Percentiles rank a stretch among this genome's conserved stretches.
phyloP scores from a whole-genome alignment of 2,113 vertebrate genomes.

The Chauna torquata region DNA sequence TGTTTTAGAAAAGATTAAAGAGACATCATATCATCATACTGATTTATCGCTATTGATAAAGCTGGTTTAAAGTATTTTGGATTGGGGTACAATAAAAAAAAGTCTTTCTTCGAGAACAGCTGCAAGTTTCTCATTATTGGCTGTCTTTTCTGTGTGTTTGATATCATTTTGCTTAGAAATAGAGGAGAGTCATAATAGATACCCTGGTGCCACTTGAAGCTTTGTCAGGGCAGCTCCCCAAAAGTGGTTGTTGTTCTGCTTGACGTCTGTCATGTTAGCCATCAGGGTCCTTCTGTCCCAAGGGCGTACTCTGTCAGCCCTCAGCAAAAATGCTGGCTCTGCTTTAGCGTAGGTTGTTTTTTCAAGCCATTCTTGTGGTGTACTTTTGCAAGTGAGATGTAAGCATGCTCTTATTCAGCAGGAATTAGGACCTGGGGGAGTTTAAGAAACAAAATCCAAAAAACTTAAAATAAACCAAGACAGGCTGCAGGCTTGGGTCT shows the following conservation, averaged over 20 bases:
- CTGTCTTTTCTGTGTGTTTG: constrained; percentile 61
- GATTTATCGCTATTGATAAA: constrained; percentile 79
- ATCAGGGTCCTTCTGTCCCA: constrained; percentile 14
- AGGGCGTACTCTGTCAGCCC: neutral
- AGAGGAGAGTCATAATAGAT: constrained; percentile 54
- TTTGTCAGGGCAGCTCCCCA: constrained; percentile 61
- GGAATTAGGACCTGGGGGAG: neutral
- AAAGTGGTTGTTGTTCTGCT: constrained; percentile 45
- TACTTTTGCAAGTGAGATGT: neutral
- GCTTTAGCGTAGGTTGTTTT: neutral
- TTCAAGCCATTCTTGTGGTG: neutral
- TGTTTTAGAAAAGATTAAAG: constrained; percentile 83
- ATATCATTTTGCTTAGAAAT: constrained; percentile 68
- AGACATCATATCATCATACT: constrained; percentile 72
- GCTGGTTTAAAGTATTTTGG: constrained; percentile 77
- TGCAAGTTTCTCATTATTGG: constrained; percentile 71
- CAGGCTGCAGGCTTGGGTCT: neutral
- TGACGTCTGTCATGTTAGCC: neutral
- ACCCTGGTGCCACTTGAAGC: constrained; percentile 58
- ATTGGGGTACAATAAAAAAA: constrained; percentile 72
- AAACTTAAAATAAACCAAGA: neutral
- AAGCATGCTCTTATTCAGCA: neutral
- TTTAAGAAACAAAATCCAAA: neutral
- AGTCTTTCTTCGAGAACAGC: constrained; percentile 70
- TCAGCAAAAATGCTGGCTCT: neutral